Percentiles rank a stretch among this genome's conserved stretches.
These are phyloP conservation scores for Amphiduros pacificus DNA, from an alignment of 2,888 invertebrate species.

Conservation along the genomic window DNA sequence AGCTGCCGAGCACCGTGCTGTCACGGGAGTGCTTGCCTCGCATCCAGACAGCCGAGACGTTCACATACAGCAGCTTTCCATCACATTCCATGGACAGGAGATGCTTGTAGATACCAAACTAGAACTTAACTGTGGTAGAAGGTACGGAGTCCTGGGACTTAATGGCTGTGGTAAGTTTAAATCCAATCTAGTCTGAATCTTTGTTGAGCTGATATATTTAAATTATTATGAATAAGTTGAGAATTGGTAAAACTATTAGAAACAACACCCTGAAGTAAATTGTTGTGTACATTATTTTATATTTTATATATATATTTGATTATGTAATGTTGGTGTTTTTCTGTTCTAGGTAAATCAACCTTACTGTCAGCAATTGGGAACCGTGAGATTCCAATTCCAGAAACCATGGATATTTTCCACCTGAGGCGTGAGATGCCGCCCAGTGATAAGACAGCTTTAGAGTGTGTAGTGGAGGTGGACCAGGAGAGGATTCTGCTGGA, in stretches of 20 bases:
- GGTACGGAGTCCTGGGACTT: constrained; percentile 95
- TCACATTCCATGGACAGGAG: constrained; percentile 97
- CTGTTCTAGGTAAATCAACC: constrained; percentile 81
- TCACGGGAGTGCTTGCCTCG: constrained; percentile 89
- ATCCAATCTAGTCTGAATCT: not conserved
- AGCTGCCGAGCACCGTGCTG: constrained; percentile 73
- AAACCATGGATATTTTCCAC: constrained; percentile 96
- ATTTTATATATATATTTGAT: not conserved
- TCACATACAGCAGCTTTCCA: constrained; percentile 93
- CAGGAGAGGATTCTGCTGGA: constrained; percentile 89
- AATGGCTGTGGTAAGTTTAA: constrained; percentile 96
- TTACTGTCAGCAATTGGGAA: constrained; percentile 87
- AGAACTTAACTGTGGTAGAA: constrained; percentile 94
- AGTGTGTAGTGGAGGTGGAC: constrained; percentile 98
- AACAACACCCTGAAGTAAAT: too few species aligned
- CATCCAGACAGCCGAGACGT: constrained; percentile 95
- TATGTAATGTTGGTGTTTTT: not conserved
- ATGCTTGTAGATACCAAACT: constrained; percentile 92
- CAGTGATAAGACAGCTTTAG: constrained; percentile 92
- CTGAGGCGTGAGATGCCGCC: constrained; percentile 96
- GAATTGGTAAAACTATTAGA: too few species aligned
- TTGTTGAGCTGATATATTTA: too few species aligned
- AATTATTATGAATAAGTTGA: too few species aligned
- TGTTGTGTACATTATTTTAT: too few species aligned
- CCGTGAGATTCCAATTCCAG: constrained; percentile 91